Percentiles rank a stretch among this genome's conserved stretches.
Evolutionary conservation across 2,797 vertebrate species (phyloP).

Genomic region (Muraenolepis orangiensis): DNA sequence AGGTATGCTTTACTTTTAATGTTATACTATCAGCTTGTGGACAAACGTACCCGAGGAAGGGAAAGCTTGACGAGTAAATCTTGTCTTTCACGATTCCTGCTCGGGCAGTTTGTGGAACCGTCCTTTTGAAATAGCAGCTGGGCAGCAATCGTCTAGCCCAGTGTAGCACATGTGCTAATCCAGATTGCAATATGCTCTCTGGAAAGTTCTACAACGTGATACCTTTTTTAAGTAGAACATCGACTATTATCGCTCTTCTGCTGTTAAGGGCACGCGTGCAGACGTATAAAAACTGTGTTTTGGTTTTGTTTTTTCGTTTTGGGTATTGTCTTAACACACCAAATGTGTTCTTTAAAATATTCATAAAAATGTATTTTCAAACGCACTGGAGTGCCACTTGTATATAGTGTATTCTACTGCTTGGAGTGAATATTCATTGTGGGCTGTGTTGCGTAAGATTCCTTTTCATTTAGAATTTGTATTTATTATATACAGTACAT

Average conservation of each 20-base stretch:
- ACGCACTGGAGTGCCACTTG: slow-evolving; percentile 46
- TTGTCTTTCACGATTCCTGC: slow-evolving; percentile 5
- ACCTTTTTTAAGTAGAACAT: slow-evolving; percentile 51
- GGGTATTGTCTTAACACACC: slow-evolving; percentile 60
- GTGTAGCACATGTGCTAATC: slow-evolving; percentile 43
- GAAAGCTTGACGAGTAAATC: background rate
- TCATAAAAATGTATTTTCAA: slow-evolving; percentile 40
- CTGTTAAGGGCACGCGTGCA: slow-evolving; percentile 33
- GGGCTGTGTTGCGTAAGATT: slow-evolving; percentile 55
- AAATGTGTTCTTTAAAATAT: slow-evolving; percentile 55
- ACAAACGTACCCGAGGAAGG: background rate
- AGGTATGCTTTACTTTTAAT: background rate
- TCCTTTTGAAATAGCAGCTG: background rate
- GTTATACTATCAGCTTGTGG: background rate
- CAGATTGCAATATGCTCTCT: slow-evolving; percentile 28
- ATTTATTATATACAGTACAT: slow-evolving; percentile 67
- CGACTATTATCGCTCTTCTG: slow-evolving; percentile 35
- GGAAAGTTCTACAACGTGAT: slow-evolving; percentile 62
- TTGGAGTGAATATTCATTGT: slow-evolving; percentile 63
- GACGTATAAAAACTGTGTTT: slow-evolving; percentile 45
- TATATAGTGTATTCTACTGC: slow-evolving; percentile 56
- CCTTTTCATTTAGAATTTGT: slow-evolving; percentile 49
- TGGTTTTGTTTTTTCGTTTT: slow-evolving; percentile 6
- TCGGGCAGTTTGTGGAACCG: slow-evolving; percentile 20
- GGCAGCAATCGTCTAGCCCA: background rate